Percentiles rank a stretch among this genome's conserved stretches.
These are phyloP conservation scores for Sinodicranocentrus sp. DNA, from an alignment of 2,888 invertebrate species.

Conservation along the genomic window DNA sequence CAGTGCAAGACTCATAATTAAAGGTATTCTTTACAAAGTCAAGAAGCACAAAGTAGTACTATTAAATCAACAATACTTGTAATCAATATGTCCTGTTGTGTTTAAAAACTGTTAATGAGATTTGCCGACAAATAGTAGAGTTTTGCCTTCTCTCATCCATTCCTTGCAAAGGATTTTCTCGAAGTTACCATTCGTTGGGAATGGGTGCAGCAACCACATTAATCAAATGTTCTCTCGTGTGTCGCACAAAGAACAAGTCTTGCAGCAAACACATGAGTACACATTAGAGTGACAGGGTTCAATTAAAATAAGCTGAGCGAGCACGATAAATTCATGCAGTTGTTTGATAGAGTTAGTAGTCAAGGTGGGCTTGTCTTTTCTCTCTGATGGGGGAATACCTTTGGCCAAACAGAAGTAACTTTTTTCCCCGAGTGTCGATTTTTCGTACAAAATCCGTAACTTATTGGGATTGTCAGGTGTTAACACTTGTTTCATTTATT, in stretches of 20 bases:
- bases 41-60: too few species aligned
- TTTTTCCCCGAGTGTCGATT: background rate
- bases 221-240: constrained; percentile 6
- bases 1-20: too few species aligned
- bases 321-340: constrained; percentile 1
- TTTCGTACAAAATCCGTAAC: background rate
- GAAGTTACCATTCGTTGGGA: too few species aligned
- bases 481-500: constrained; percentile 1
- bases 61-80: too few species aligned
- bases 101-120: too few species aligned
- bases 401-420: constrained; percentile 4
- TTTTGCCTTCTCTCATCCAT: too few species aligned
- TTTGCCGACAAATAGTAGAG: too few species aligned
- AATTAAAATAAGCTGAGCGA: constrained; percentile 11
- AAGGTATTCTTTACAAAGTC: too few species aligned
- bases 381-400: too few species aligned
- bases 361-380: constrained; percentile 8
- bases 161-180: too few species aligned
- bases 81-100: too few species aligned
- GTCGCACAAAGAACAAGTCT: background rate
- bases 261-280: background rate
- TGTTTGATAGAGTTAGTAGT: background rate
- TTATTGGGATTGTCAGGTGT: background rate
- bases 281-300: constrained; percentile 21
- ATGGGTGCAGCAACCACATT: background rate